phyloP scores from a whole-genome alignment of 37 sponge, comb jelly and placozoan species.

The Beroe forskalii region DNA sequence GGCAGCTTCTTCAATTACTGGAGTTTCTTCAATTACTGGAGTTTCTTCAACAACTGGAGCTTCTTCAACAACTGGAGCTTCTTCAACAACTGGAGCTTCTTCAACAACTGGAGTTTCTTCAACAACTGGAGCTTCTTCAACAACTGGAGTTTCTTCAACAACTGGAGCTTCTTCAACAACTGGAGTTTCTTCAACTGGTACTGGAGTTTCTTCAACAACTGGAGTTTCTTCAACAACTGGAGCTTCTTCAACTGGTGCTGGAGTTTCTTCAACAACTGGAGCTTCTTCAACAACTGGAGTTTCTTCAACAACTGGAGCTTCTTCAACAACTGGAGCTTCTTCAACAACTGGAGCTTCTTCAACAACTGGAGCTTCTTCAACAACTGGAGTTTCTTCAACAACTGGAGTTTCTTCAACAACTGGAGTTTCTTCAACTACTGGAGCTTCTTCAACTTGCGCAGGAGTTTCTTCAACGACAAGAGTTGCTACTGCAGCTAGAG shows the following conservation, averaged over 20 bases:
- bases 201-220: background rate
- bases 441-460: background rate
- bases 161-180: background rate
- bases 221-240: background rate
- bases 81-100: background rate
- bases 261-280: background rate
- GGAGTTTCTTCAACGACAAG: background rate
- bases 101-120: background rate
- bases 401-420: background rate
- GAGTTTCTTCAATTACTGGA: background rate
- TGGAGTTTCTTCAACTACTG: background rate
- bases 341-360: background rate
- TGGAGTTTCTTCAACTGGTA: background rate
- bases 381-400: background rate
- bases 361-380: background rate
- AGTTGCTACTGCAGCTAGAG: background rate
- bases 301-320: constrained; percentile 7
- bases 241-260: background rate
- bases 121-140: background rate
- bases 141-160: background rate
- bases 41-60: background rate
- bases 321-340: background rate
- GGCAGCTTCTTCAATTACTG: background rate
- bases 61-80: background rate
- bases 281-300: background rate